phyloP scores from a whole-genome alignment of 1,140 invertebrate genomes.

The Zaprionus vittiger region DNA sequence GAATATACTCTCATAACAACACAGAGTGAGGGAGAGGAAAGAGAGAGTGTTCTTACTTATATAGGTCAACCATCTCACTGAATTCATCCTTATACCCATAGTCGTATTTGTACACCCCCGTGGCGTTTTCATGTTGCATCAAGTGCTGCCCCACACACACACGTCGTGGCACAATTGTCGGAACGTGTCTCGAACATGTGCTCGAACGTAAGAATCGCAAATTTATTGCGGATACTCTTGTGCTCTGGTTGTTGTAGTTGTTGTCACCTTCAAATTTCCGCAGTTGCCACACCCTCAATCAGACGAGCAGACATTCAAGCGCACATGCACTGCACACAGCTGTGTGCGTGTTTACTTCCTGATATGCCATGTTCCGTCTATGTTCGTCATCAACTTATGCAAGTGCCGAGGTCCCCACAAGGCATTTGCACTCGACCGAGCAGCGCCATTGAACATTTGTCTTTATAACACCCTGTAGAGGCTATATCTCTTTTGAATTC shows the following conservation, averaged over 20 bases:
- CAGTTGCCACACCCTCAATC: constrained; percentile 4
- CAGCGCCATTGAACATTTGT: constrained; percentile 38
- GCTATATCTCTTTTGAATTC: background rate
- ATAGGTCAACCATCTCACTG: background rate
- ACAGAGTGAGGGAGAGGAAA: background rate
- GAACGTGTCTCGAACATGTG: constrained; percentile 36
- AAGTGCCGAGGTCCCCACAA: constrained; percentile 23
- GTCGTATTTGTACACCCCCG: background rate
- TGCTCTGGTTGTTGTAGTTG: background rate
- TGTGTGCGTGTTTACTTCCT: constrained; percentile 34
- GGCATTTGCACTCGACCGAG: constrained; percentile 45
- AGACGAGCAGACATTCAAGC: background rate
- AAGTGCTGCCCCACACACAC: constrained; percentile 1
- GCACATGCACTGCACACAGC: background rate
- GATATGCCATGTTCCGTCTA: constrained; percentile 12
- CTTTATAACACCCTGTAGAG: background rate
- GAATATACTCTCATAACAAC: background rate
- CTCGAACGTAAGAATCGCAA: constrained; percentile 14
- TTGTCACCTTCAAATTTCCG: constrained; percentile 24
- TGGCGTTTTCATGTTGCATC: constrained; percentile 17
- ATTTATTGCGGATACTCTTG: constrained; percentile 26
- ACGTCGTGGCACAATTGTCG: constrained; percentile 3
- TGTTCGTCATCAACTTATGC: constrained; percentile 33
- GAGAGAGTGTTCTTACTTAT: background rate
- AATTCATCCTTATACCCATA: background rate